These are phyloP conservation scores for Hepsetus odoe DNA, from an alignment of 2,113 vertebrate species.

Conservation along the genomic window DNA sequence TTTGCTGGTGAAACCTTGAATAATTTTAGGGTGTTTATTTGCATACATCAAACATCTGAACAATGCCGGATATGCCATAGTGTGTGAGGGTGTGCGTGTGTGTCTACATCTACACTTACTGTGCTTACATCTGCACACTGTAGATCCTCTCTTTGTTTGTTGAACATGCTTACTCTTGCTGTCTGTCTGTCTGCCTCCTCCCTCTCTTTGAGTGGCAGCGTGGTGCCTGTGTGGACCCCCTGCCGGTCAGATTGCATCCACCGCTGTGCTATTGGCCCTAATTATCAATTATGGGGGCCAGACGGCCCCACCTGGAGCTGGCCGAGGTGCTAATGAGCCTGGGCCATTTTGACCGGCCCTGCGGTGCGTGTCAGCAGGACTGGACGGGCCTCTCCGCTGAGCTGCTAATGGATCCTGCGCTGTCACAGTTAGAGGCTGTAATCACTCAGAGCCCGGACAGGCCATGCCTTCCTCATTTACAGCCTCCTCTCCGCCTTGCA, in stretches of 20 bases:
- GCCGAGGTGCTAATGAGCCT: slow-evolving; percentile 73
- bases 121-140: neutral
- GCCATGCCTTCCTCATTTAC: slow-evolving; percentile 51
- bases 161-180: slow-evolving; percentile 28
- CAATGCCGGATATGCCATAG: no score
- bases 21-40: no score
- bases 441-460: slow-evolving; percentile 42
- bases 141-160: neutral
- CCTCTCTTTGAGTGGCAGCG: slow-evolving; percentile 62
- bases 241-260: slow-evolving; percentile 62
- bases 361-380: slow-evolving; percentile 67
- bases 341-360: slow-evolving; percentile 69
- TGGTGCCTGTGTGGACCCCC: slow-evolving; percentile 60
- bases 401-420: slow-evolving; percentile 73
- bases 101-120: neutral
- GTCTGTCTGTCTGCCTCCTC: slow-evolving; percentile 17
- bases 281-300: slow-evolving; percentile 78
- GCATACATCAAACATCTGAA: no score
- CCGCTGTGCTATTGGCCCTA: slow-evolving; percentile 73
- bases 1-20: no score
- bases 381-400: slow-evolving; percentile 60
- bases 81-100: no score
- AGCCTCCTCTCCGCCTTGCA: slow-evolving; percentile 24
- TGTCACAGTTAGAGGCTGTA: slow-evolving; percentile 49
- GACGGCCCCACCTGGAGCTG: slow-evolving; percentile 74